Base-by-base conservation (phyloP, 30 jellyfish, hydroid and myxozoan genomes). In the Pelagia noctiluca region DNA sequence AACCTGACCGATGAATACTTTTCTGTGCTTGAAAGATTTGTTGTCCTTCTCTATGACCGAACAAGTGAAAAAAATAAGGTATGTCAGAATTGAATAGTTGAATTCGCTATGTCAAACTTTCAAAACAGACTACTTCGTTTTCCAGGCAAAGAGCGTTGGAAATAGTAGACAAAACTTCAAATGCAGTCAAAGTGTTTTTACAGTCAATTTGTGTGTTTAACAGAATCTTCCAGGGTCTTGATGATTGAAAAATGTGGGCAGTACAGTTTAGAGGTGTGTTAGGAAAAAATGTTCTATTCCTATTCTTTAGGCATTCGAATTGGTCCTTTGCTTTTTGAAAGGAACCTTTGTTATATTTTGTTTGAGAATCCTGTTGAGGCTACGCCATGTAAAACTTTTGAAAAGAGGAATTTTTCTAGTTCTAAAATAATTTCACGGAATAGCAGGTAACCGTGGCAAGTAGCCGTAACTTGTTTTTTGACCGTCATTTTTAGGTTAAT, bases 21-120 rank as follows among this genome's bases (percentile, higher is more conserved):
- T 53, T 48, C 78, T 35, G 47, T 60, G 49, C 28, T 61, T 63
- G 77, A 61, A 61, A 54, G 89, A 30, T 66, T 66, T 69, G 80
- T 70, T 82, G 86, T 69, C 24, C 73, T 66, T 53, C 92, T 66
- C 68, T 82, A 50, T 33, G 87, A 70, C 30, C 78, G 87, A 46
- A 70, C 92, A 50, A 34, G 78, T 47, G 81, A 67, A 0, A 36
- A 77, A 54, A 77, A 37, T 2, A 31, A 35, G 82, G 67, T 70
- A 70, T 70, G 82, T 70, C 35, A 5, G 3, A 35, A 65, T 65
- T 25, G 0, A 16, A 65, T 21, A 3, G 78, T 8, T 64, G 50
- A 64, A 1, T 35, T 2, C 50, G 23, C 19, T 2, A 1, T 64
- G 57, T 16, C 57, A 42, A 16, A 42, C 57, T 42, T 42, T 8